phyloP scores from a whole-genome alignment of 2,888 invertebrate genomes.

The Cephus runcator region DNA sequence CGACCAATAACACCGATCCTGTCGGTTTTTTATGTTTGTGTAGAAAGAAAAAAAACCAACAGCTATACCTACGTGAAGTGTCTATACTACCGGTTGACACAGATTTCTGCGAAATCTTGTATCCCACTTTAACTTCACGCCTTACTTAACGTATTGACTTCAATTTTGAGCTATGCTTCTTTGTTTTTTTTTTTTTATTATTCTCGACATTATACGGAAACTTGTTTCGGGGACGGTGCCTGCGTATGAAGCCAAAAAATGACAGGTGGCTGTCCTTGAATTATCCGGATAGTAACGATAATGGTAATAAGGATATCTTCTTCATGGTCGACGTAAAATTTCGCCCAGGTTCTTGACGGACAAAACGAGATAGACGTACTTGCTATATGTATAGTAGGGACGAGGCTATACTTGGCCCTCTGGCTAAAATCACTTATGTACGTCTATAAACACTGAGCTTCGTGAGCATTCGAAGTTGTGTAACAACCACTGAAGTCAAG shows the following conservation, averaged over 20 bases:
- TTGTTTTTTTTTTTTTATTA: neutral
- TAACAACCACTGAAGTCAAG: constrained; percentile 4
- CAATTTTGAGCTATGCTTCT: neutral
- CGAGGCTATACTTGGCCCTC: neutral
- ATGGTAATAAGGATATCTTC: neutral
- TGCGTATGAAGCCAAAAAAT: neutral
- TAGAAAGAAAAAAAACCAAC: neutral
- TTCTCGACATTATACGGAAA: neutral
- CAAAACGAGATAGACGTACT: neutral
- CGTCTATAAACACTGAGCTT: constrained; percentile 1
- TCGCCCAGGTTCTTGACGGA: neutral
- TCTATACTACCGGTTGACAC: neutral
- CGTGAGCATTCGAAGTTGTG: constrained; percentile 1
- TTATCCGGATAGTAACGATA: neutral
- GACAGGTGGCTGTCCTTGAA: neutral
- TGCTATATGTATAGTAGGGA: neutral
- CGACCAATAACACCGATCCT: neutral
- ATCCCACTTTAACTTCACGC: neutral
- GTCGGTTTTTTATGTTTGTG: neutral
- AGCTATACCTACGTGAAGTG: neutral
- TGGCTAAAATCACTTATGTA: neutral
- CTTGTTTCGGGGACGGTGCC: neutral
- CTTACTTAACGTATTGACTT: neutral
- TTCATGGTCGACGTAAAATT: neutral
- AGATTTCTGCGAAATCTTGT: no score